A percentile compares a stretch with the other conserved stretches of the same genome.
Conservation (phyloP, 2,888 invertebrate genomes). For the Brachynemurus nebulosus region DNA sequence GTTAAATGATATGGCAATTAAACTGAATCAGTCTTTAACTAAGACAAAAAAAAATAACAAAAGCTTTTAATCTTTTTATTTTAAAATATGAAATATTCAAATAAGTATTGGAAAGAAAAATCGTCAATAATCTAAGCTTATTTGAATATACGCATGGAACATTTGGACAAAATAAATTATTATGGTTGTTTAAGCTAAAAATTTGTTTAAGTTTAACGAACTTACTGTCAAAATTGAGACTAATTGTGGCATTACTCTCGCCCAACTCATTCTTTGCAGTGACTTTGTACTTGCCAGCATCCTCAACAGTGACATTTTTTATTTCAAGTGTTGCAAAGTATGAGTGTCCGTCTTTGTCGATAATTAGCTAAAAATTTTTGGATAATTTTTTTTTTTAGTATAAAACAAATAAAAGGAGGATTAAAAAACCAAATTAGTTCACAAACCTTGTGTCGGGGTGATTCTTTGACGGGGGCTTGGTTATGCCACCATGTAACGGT, state of each 20-base stretch:
- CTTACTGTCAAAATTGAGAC: constrained; percentile 98
- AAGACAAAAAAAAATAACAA: no score
- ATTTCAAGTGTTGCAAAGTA: constrained; percentile 90
- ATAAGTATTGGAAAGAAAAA: no score
- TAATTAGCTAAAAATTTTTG: constrained; percentile 50
- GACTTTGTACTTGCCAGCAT: constrained; percentile 94
- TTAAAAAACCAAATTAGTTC: not conserved
- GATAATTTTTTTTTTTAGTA: not conserved
- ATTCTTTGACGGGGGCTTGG: constrained; percentile 64
- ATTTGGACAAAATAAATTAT: no score
- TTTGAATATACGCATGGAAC: no score
- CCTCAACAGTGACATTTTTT: constrained; percentile 88
- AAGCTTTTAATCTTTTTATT: no score
- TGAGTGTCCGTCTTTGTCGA: constrained; percentile 84
- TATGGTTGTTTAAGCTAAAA: not conserved
- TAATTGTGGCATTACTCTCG: constrained; percentile 93
- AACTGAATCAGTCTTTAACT: no score
- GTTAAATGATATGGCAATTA: no score
- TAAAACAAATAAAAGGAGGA: no score
- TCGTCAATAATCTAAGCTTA: no score
- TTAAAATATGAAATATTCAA: no score
- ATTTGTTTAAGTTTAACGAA: constrained; percentile 27
- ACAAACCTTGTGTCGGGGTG: constrained; percentile 72
- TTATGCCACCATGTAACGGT: constrained; percentile 84
- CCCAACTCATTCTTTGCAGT: constrained; percentile 96